Evolutionary conservation across 2,888 invertebrate species (phyloP), one percentile per base, ranked within the genome.

Genomic region (Rhopalosiphum nymphaeae): DNA sequence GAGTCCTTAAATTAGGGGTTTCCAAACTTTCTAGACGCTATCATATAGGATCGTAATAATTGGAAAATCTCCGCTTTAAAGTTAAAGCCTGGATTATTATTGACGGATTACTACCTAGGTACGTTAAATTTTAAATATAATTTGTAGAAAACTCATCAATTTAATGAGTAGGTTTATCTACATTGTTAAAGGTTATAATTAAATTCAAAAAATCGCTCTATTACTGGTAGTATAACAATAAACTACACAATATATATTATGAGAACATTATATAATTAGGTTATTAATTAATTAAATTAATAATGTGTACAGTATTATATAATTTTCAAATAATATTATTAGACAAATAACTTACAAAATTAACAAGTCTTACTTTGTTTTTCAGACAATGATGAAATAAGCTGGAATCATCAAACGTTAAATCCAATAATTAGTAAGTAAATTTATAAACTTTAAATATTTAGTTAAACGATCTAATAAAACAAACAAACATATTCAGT

Each of bases 331-430:
- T 78, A 78, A 78, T 78, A 36, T 78, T 36, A 36, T 78, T 46
- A 36, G 7, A 78, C 11, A 78, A 36, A 78, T 3, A 78, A 36
- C 36, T 36, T 21, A 7, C 78, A 78, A 26, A 49, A 16, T 78
- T 91, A 91, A 91, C 16, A 44, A 16, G 26, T 53, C 21, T 57
- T 29, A n/a, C 11, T 67, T 67, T 46, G 44, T 86, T 78, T 78
- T 89, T 13, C 89, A 93, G 93, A 26, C n/a, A 44, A 89, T 57
- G 56, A 44, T 44, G 44, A 89, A 84, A 89, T n/a, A 89, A 67
- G 44, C n/a, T 42, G 56, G 44, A 89, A 53, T 10, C 25, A 42
- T 42, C n/a, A 53, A 53, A 56, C 25, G 9, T n/a, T 67, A 26
- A 78, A 53, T 78, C 11, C 44, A 56, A 78, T 84, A 13, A 84